These are phyloP conservation scores for Emydura subglobosa DNA, from an alignment of 2,113 vertebrate genomes.

Conservation along the genomic window DNA sequence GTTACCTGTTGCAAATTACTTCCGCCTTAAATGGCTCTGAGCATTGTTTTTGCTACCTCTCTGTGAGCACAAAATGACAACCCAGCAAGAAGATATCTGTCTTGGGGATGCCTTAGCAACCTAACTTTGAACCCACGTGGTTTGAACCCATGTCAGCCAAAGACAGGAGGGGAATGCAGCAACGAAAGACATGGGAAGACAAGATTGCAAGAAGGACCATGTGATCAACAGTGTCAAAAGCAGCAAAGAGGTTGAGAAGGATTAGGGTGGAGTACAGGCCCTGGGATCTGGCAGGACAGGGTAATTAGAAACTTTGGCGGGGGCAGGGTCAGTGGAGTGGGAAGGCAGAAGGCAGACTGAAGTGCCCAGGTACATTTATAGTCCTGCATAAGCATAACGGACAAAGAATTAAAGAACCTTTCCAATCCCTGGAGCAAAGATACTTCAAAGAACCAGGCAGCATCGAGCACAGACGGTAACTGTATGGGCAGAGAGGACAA, in stretches of 20 bases:
- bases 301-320: not conserved
- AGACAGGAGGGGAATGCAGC: not conserved
- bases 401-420: not conserved
- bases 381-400: not conserved
- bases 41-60: not conserved
- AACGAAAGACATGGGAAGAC: not conserved
- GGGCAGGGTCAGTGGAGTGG: fast-evolving
- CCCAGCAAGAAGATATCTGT: not conserved
- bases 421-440: not conserved
- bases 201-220: not conserved
- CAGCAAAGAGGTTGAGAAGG: not conserved
- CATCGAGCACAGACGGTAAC: not conserved
- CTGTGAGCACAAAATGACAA: not conserved
- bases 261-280: not conserved
- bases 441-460: not conserved
- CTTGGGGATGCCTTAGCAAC: not conserved
- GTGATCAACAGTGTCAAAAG: not conserved
- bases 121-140: not conserved
- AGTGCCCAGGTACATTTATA: not conserved
- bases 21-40: fast-evolving
- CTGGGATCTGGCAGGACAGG: not conserved
- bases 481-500: not conserved
- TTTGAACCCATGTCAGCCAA: not conserved
- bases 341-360: not conserved
- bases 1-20: fast-evolving